Conservation (phyloP, 2,888 invertebrate species). For the Antheraea assamensis region DNA sequence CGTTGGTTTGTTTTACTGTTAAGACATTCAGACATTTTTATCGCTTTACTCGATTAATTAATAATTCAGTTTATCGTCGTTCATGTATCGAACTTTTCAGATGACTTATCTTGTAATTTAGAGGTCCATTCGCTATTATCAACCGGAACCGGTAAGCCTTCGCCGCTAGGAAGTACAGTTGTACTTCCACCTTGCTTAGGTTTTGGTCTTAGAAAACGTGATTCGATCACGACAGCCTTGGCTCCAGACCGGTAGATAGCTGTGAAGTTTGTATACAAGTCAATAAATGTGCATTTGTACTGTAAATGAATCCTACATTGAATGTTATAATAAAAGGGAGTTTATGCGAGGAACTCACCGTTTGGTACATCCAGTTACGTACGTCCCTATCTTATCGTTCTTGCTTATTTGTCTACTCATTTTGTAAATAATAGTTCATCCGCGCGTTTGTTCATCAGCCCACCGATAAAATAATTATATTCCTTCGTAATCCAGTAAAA, state of each 20-base stretch:
- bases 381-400: conserved; percentile 20
- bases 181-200: conserved; percentile 42
- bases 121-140: conserved; percentile 52
- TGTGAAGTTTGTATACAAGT: conserved; percentile 62
- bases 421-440: not conserved
- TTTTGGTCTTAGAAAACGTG: conserved; percentile 44
- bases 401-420: conserved; percentile 11
- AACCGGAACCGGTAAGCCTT: conserved; percentile 59
- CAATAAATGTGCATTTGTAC: conserved; percentile 9
- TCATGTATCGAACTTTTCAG: not conserved
- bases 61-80: not conserved
- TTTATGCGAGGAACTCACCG: conserved; percentile 25
- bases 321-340: conserved; percentile 18
- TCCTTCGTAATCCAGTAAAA: not conserved
- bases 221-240: conserved; percentile 51
- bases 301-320: conserved; percentile 5
- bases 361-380: conserved; percentile 21
- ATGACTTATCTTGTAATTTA: conserved; percentile 14
- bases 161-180: conserved; percentile 47
- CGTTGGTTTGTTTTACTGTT: not conserved
- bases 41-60: not conserved
- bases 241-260: conserved; percentile 60
- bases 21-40: not conserved
- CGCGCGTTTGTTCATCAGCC: conserved; percentile 15
- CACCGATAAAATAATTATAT: conserved; percentile 6